A percentile compares a stretch with the other conserved stretches of the same genome.
phyloP scores from a whole-genome alignment of 2,888 invertebrate genomes.

The Andricus curvator region DNA sequence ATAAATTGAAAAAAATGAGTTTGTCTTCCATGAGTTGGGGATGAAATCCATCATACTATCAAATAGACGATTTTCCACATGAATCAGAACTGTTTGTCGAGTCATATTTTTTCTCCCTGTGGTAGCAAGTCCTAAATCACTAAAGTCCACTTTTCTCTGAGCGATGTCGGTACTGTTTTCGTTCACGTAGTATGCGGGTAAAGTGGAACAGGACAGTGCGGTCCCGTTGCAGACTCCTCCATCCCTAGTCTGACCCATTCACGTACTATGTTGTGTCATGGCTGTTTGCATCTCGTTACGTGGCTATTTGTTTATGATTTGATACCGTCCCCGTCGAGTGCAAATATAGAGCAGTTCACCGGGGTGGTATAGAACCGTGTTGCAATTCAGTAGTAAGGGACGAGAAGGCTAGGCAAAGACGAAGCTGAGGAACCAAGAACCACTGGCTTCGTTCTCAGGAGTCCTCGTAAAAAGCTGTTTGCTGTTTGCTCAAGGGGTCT shows the following conservation, averaged over 20 bases:
- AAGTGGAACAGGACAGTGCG: constrained; percentile 31
- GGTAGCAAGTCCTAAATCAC: not conserved
- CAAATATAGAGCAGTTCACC: constrained; percentile 42
- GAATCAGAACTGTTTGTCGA: not conserved
- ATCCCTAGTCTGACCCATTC: constrained; percentile 47
- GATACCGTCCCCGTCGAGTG: constrained; percentile 62
- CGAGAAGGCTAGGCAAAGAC: not conserved
- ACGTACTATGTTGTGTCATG: constrained; percentile 52
- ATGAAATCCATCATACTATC: not conserved
- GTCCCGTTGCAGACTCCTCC: constrained; percentile 24
- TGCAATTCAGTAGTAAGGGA: constrained; percentile 10
- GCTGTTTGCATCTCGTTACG: constrained; percentile 76
- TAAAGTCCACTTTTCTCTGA: not conserved
- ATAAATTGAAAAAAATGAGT: not conserved
- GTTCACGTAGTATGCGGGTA: constrained; percentile 7
- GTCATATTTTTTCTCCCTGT: not conserved
- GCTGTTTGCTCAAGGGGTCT: not conserved
- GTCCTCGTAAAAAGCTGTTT: constrained; percentile 4
- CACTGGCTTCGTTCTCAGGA: not conserved
- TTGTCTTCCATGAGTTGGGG: not conserved
- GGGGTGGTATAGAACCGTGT: not conserved
- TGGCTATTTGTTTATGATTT: constrained; percentile 75
- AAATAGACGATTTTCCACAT: not conserved
- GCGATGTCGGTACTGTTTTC: constrained; percentile 6
- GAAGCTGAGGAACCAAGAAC: not conserved